Base-by-base conservation (phyloP, 1,140 invertebrate genomes). In the Caerostris extrusa region DNA sequence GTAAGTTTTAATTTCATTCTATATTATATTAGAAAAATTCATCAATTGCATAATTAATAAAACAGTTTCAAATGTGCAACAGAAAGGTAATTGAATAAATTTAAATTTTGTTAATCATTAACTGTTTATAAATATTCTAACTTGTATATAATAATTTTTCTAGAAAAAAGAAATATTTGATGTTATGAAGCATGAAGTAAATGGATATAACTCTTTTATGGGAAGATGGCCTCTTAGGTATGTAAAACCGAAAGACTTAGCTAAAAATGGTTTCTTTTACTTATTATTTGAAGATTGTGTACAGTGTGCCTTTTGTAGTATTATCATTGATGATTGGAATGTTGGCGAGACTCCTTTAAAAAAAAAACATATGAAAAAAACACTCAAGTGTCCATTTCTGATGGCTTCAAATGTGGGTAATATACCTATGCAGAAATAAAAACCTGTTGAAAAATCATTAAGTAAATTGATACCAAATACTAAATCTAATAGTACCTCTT, bases 221-320 rank as follows among this genome's bases (percentile, higher is more conserved):
- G 96, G 53, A 55, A 91, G 97, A 55, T 98, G 98, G 98, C 98
- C 98, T 2, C 96, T 97, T 53, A 96, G 96, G 3, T 87, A 19
- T 53, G 71, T 97, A 81, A 97, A 97, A 7, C 97, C 98, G 1
- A 96, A 97, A 95, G 96, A 97, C 17, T 96, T 99, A 93, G 98
- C 98, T 0, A 97, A 96, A 95, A 97, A 98, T 94, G 98, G 98
- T 8, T 99, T 98, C 96, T 98, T 97, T 95, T 98, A 97, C 95
- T 96, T 97, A 10, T 96, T 96, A 81, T 94, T 95, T 81, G 95
- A 95, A 14, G 97, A 97, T 95, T 96, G 97, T 95, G 98, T 98
- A 0, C 97, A 98, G n/a, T 99, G 98, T 96, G 98, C 97, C 8
- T 98, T 97, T 96, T 98, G 98, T 96, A 96, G 97, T 95, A 97